phyloP scores from a whole-genome alignment of 2,888 invertebrate genomes.

The Habrosyne pyritoides region DNA sequence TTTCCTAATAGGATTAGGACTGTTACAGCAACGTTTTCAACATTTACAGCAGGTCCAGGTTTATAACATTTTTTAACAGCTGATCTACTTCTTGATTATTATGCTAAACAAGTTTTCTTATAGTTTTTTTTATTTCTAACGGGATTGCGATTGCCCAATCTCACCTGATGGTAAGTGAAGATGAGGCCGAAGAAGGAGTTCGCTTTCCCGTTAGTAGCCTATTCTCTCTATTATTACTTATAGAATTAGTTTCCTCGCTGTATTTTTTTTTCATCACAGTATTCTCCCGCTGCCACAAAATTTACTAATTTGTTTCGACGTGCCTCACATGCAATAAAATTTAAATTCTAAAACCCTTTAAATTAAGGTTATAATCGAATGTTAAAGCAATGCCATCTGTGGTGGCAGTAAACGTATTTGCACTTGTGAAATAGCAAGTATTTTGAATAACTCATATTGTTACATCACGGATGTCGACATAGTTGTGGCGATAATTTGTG shows the following conservation, averaged over 20 bases:
- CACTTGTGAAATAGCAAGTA: conserved; percentile 22
- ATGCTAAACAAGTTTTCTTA: no score
- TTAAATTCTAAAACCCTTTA: neutral
- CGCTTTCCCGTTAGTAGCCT: no score
- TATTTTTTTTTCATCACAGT: neutral
- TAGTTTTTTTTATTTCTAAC: no score
- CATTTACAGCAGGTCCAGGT: conserved; percentile 5
- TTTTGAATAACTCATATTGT: conserved; percentile 19
- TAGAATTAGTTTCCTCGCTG: no score
- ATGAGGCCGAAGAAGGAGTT: no score
- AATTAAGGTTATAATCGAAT: conserved; percentile 3
- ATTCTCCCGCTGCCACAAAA: neutral
- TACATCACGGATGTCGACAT: conserved; percentile 26
- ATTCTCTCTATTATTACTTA: no score
- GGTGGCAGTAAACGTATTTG: conserved; percentile 13
- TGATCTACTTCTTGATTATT: neutral
- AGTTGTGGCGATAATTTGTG: conserved; percentile 27
- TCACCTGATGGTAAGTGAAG: no score
- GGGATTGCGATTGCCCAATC: no score
- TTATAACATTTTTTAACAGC: neutral
- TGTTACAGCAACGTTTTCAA: conserved; percentile 13
- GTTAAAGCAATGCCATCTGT: neutral
- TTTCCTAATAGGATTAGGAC: conserved; percentile 40
- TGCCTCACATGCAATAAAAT: neutral
- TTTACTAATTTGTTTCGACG: neutral